Evolutionary conservation across 2,113 vertebrate species (phyloP), one percentile per base, ranked within the genome.

Genomic region (Dryoscopus gambensis): DNA sequence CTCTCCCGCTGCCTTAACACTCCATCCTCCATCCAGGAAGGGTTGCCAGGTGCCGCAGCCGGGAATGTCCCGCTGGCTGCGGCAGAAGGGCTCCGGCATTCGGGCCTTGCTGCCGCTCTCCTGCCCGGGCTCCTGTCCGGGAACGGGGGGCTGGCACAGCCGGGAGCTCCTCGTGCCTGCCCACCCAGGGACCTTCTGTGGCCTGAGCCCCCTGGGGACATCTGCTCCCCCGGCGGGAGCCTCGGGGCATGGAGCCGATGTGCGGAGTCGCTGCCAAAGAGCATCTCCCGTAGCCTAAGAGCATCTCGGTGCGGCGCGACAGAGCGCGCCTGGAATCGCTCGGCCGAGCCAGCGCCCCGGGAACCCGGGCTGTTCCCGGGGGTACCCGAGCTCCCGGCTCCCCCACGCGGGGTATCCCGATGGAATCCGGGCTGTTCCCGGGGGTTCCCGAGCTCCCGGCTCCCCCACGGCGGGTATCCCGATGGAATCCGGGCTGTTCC

Each of bases 401-500:
- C 8, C 60, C 37, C 24, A 0, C 2, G 1, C 1, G 22, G n/a
- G 16, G 3, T 10, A 0, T n/a, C 9, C 6, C 5, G n/a, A n/a
- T n/a, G n/a, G n/a, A n/a, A n/a, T n/a, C n/a, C n/a, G n/a, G n/a
- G n/a, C n/a, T n/a, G n/a, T n/a, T n/a, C n/a, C n/a, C n/a, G n/a
- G n/a, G n/a, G n/a, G n/a, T n/a, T n/a, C n/a, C n/a, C n/a, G n/a
- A n/a, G n/a, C n/a, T 39, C 39, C 39, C 39, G 39, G 39, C 9
- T 9, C 39, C 9, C 39, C 39, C 39, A 39, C 39, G 39, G 39
- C 9, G 39, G 12, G 39, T 39, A 39, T 39, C 39, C 39, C 39
- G 17, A 8, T 13, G n/a, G n/a, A n/a, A n/a, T n/a, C n/a, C n/a
- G n/a, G n/a, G n/a, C n/a, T n/a, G n/a, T n/a, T n/a, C n/a, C n/a